A percentile compares a stretch with the other conserved stretches of the same genome.
Evolutionary conservation across 2,888 invertebrate species (phyloP).

Genomic region (Cerceris rybyensis): DNA sequence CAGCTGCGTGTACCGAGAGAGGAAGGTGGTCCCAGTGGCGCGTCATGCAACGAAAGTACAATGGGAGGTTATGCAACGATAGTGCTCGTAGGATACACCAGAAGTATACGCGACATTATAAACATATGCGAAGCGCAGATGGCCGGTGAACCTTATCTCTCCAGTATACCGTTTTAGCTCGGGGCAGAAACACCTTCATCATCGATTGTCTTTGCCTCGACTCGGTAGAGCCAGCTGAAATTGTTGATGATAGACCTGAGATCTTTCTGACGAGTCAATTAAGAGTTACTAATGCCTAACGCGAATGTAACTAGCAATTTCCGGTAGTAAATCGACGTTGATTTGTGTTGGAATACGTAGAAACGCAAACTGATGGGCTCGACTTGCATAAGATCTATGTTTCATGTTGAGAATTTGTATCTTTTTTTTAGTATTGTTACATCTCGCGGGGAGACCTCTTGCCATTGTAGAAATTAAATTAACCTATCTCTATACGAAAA

Average conservation of each 20-base stretch:
- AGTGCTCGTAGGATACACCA: slow-evolving; percentile 60
- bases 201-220: slow-evolving; percentile 20
- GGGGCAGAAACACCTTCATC: slow-evolving; percentile 4
- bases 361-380: no score
- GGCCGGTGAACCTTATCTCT: slow-evolving; percentile 71
- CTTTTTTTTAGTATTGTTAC: no score
- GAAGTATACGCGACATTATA: slow-evolving; percentile 63
- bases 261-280: not conserved
- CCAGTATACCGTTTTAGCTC: slow-evolving; percentile 43
- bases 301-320: not conserved
- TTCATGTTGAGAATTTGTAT: no score
- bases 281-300: slow-evolving; percentile 7
- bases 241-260: not conserved
- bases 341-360: not conserved
- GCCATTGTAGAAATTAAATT: not conserved
- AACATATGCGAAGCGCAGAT: slow-evolving; percentile 76
- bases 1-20: slow-evolving; percentile 58
- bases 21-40: slow-evolving; percentile 28
- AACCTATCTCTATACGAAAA: not conserved
- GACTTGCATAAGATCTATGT: no score
- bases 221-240: not conserved
- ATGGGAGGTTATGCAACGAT: slow-evolving; percentile 61
- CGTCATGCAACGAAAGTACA: slow-evolving; percentile 26
- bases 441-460: no score
- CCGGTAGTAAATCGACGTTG: not conserved